These are phyloP conservation scores for Hydraecia micacea DNA, from an alignment of 2,888 invertebrate genomes.

Conservation along the genomic window DNA sequence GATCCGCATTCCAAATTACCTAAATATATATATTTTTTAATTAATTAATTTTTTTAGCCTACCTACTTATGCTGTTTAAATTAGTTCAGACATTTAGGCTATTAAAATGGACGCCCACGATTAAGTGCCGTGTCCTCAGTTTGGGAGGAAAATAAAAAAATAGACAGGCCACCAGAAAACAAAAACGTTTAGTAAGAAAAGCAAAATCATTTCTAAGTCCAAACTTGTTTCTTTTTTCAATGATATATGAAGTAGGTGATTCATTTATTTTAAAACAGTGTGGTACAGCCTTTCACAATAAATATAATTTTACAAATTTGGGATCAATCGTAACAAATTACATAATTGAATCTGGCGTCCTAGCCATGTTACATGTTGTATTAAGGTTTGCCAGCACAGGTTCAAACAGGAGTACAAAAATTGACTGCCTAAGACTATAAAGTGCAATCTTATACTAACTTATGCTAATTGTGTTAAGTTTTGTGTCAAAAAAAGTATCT, in stretches of 20 bases:
- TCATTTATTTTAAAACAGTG: no score
- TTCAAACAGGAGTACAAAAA: neutral
- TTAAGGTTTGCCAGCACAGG: neutral
- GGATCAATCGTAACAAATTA: no score
- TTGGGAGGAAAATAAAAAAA: neutral
- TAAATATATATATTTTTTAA: neutral
- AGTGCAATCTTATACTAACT: neutral
- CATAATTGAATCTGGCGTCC: no score
- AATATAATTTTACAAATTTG: no score
- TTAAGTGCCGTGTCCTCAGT: neutral
- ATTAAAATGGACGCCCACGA: neutral
- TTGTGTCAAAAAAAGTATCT: neutral
- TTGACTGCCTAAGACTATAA: neutral
- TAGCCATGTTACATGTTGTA: neutral
- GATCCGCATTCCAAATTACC: no score
- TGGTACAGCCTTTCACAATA: no score
- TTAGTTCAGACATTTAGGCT: neutral
- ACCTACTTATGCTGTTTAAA: neutral
- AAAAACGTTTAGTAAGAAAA: neutral
- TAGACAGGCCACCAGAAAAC: neutral
- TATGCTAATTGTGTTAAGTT: neutral
- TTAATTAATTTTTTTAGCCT: neutral
- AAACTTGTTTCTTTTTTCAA: neutral
- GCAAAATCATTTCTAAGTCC: neutral
- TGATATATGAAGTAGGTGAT: no score